Base-by-base conservation (phyloP, 1,140 invertebrate species). In the Mactra quadrangularis region DNA sequence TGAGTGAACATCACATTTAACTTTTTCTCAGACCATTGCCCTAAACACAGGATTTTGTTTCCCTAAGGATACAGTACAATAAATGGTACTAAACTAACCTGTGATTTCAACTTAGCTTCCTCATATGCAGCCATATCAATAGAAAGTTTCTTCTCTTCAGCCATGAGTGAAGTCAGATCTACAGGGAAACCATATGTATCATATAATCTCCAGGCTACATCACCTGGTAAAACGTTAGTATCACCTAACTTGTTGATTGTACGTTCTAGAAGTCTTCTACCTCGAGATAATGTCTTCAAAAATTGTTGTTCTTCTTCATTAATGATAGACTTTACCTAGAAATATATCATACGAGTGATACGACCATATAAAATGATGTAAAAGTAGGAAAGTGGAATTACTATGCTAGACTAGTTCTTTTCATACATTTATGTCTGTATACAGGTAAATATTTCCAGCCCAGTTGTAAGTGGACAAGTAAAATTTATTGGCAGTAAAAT, bases 161-260 rank as follows among this genome's bases (percentile, higher is more conserved):
- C 96, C 98, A 99, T 99, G 1, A 99, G 94, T 87, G 97, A 96
- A 0, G 99, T 99, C 45, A 99, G 95, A 94, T 99, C 99, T 75
- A 99, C 95, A 4, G 99, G 99, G 91, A 99, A 99, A 19, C 99
- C 99, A 92, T 99, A 99, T 1, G 99, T 99, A 91, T 99, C 99
- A 93, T 99, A 99, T 50, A 99, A 94, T 59, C 97, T 94, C 99
- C 99, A 99, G 1, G 98, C 98, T 82, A 99, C 95, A 92, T 99
- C 97, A 78, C 99, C 97, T 75, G 97, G 97, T 22, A 93, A 86
- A 59, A 88, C 68, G 96, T 94, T 86, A 93, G 94, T 93, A 75
- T 94, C 94, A 38, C 94, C 95, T 7, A 99, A 92, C 93, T 98
- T 98, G 62, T 94, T 94, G 86, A 99, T 97, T 0, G 97, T 98